phyloP scores from a whole-genome alignment of 2,113 vertebrate genomes.

The Hippolais icterina region DNA sequence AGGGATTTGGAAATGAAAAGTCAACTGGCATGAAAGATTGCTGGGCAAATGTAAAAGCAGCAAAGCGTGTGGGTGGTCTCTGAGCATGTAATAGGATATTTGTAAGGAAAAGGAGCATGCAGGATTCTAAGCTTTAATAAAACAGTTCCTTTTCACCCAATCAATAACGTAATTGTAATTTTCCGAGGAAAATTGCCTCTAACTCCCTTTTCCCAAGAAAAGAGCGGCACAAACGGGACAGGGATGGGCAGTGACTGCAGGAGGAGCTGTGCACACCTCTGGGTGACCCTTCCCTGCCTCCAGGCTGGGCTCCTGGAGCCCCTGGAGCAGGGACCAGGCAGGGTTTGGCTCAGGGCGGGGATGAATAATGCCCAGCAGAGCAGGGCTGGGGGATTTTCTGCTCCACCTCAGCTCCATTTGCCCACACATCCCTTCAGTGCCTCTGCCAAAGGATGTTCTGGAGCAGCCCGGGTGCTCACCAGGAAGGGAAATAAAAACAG shows the following conservation, averaged over 20 bases:
- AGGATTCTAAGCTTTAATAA: not conserved
- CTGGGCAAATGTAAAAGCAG: conserved; percentile 67
- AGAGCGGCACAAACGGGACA: not conserved
- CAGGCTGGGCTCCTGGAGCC: fast-evolving
- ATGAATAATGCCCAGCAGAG: not conserved
- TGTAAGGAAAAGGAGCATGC: conserved; percentile 19
- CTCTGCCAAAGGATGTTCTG: not conserved
- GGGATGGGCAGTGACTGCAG: not conserved
- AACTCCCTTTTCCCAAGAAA: not conserved
- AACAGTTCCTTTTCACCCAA: conserved; percentile 15
- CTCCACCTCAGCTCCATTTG: not conserved
- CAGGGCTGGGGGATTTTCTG: not conserved
- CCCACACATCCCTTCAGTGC: fast-evolving
- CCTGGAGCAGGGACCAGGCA: not conserved
- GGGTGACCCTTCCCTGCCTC: not conserved
- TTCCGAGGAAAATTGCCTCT: not conserved
- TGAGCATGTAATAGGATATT: conserved; percentile 48
- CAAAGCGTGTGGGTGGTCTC: conserved; percentile 69
- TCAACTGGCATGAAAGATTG: conserved; percentile 78
- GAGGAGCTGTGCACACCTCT: fast-evolving
- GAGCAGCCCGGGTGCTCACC: not conserved
- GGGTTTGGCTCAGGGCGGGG: not conserved
- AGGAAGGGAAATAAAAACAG: not conserved
- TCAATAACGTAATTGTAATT: not conserved
- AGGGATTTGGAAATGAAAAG: conserved; percentile 79